Percentiles rank a stretch among this genome's conserved stretches.
phyloP scores from a whole-genome alignment of 2,113 vertebrate genomes.

The Proteles cristata region DNA sequence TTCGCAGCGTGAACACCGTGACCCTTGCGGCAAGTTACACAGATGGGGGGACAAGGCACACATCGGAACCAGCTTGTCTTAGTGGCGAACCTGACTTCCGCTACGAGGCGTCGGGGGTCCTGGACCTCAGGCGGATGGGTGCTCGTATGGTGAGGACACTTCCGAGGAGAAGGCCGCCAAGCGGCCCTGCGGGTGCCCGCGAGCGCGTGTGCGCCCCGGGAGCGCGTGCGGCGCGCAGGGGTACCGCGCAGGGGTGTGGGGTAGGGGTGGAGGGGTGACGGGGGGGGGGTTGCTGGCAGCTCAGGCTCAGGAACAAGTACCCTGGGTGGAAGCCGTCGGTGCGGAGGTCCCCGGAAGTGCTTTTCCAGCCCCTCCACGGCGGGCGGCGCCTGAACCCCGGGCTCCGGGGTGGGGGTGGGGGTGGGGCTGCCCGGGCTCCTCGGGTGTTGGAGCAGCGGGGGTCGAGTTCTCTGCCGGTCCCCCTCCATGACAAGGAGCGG shows the following conservation, averaged over 20 bases:
- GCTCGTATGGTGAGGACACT: conserved; percentile 94
- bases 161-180: conserved; percentile 96
- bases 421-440: conserved; percentile 85
- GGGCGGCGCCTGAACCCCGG: conserved; percentile 92
- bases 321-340: conserved; percentile 94
- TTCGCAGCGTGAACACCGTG: conserved; percentile 95
- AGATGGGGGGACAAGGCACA: conserved; percentile 96
- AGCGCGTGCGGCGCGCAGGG: conserved; percentile 97
- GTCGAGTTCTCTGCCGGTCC: too few species aligned
- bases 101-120: conserved; percentile 92
- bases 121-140: conserved; percentile 96
- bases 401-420: conserved; percentile 85
- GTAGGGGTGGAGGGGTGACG: too few species aligned
- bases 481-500: conserved; percentile 89
- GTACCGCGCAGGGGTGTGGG: conserved; percentile 81
- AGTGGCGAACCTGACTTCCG: conserved; percentile 94
- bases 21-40: conserved; percentile 95
- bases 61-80: conserved; percentile 96
- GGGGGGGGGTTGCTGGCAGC: conserved; percentile 91
- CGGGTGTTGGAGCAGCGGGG: too few species aligned
- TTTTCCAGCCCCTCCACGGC: conserved; percentile 95
- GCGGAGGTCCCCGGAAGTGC: conserved; percentile 95
- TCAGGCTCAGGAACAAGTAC: conserved; percentile 98
- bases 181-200: conserved; percentile 95
- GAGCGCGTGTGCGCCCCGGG: conserved; percentile 96